phyloP scores from a whole-genome alignment of 1,140 invertebrate genomes.

The Lucilia sericata region DNA sequence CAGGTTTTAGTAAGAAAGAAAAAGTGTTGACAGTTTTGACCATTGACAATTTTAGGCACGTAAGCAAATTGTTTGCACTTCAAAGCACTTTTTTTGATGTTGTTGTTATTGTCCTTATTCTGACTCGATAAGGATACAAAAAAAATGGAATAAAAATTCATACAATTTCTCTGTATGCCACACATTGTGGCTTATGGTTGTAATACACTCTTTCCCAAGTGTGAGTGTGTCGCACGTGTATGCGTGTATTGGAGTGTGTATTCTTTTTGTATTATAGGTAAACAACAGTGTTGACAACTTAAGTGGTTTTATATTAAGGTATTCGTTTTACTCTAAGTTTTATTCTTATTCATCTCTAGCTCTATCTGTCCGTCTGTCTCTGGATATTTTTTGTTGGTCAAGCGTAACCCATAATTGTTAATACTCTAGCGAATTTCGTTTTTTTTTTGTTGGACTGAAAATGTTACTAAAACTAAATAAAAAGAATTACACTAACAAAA shows the following conservation, averaged over 20 bases:
- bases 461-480: too few species aligned
- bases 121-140: background rate
- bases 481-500: background rate
- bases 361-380: background rate
- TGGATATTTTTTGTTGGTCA: constrained; percentile 27
- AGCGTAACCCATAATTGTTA: constrained; percentile 42
- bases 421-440: constrained; percentile 27
- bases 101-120: background rate
- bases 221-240: background rate
- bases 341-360: background rate
- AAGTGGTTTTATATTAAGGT: constrained; percentile 37
- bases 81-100: constrained; percentile 37
- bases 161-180: background rate
- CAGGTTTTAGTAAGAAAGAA: background rate
- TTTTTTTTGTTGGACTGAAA: background rate
- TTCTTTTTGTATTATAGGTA: constrained; percentile 1
- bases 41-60: constrained; percentile 42
- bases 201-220: background rate
- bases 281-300: constrained; percentile 35
- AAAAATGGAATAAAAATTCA: background rate
- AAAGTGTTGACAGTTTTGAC: constrained; percentile 42
- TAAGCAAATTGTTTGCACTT: constrained; percentile 44
- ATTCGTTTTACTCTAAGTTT: background rate
- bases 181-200: background rate
- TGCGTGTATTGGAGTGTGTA: background rate